Evolutionary conservation across 2,888 invertebrate genomes (phyloP), one percentile per base, ranked within the genome.

Genomic region (Phalera bucephala): DNA sequence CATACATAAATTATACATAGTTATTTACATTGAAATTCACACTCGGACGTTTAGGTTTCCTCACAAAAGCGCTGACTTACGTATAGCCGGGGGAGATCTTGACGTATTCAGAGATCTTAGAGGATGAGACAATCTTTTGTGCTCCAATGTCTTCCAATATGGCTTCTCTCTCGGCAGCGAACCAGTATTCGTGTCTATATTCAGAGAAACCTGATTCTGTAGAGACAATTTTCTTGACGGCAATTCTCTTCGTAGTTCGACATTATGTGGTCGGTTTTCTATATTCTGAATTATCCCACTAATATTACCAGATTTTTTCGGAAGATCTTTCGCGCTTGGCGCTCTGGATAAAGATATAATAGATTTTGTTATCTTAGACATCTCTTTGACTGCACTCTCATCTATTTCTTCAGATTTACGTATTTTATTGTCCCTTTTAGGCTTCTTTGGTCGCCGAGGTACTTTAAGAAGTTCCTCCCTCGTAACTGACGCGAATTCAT

Each of bases 61-160:
- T 64, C 66, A 71, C 66, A 72, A 67, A 73, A 77, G 77, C 79
- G 44, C 53, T 63, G 62, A 88, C 89, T 89, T 89, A 89, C 89
- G 84, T 79, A 84, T 66, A 46, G 77, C 73, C 55, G 79, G 73
- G 57, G 79, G 68, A 37, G 77, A 64, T 31, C 81, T 71, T 44
- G 77, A 65, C 3, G 77, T 80, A 59, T 87, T 83, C 66, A 89
- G 61, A 5, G 88, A 85, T 40, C 89, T 68, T 42, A 82, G 64
- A 8, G 89, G 89, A 42, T 88, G 79, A 20, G 88, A 87, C 40
- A 88, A 71, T 33, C 89, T 67, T 68, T 89, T 89, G 61, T 89
- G 88, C 47, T 85, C 88, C 69, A 79, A 58, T 8, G 80, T 87
- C 72, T 79, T 85, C 89, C 89, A 89, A 42, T 88, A 89, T 5